Evolutionary conservation across 2,113 vertebrate species (phyloP).

Genomic region (Forbesichthys papilliferus): DNA sequence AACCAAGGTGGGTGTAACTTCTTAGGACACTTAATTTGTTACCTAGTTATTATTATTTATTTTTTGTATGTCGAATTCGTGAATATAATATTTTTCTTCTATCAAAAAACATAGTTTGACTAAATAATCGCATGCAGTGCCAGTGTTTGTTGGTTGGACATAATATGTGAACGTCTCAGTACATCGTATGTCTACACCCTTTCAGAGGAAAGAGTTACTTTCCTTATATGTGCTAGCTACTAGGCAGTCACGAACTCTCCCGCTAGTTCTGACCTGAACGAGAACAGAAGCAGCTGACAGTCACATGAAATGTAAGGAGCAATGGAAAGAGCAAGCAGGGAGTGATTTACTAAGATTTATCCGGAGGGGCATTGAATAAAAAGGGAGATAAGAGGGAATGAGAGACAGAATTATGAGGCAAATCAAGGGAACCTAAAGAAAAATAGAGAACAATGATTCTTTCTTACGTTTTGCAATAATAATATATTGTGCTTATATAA

Average conservation of each 20-base stretch:
- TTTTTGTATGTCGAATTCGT: conserved; percentile 14
- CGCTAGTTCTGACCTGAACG: conserved; percentile 27
- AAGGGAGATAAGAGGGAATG: conserved; percentile 39
- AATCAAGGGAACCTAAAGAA: conserved; percentile 5
- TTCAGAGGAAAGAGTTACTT: too few relatives aligned
- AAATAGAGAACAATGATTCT: conserved; percentile 35
- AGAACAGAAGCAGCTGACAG: conserved; percentile 77
- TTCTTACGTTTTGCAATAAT: neutral
- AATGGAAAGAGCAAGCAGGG: neutral
- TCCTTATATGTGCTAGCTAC: conserved; percentile 13
- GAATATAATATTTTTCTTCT: conserved; percentile 20
- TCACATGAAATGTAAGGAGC: conserved; percentile 71
- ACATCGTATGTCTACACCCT: too few relatives aligned
- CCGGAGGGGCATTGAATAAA: conserved; percentile 4
- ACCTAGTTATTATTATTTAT: too few relatives aligned
- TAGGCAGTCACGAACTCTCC: conserved; percentile 36
- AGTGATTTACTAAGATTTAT: conserved; percentile 25
- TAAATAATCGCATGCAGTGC: neutral
- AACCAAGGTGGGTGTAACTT: conserved; percentile 15
- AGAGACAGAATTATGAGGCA: conserved; percentile 60
- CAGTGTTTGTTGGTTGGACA: neutral
- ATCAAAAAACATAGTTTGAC: conserved; percentile 13
- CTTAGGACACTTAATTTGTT: conserved; percentile 34
- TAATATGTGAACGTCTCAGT: too few relatives aligned
- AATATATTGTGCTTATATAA: too few relatives aligned